Evolutionary conservation across 1,140 invertebrate species (phyloP).

Genomic region (Maniola jurtina): DNA sequence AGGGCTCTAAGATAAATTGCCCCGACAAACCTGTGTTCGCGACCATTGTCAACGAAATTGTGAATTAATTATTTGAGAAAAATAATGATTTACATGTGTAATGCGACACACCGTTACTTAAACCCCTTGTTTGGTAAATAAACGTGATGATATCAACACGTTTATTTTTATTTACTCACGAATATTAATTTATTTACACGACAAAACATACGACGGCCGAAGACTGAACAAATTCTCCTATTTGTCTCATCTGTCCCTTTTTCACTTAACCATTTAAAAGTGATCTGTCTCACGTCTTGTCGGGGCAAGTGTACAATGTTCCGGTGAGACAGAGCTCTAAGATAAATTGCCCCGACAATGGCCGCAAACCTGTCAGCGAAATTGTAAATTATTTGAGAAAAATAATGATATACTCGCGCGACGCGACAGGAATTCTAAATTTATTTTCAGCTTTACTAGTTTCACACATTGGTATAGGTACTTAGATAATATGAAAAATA

Average conservation of each 20-base stretch:
- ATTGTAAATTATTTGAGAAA: neutral
- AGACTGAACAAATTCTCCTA: too few species aligned
- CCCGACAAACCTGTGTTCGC: constrained; percentile 9
- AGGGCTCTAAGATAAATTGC: constrained; percentile 11
- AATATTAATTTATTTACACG: too few species aligned
- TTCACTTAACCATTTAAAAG: neutral
- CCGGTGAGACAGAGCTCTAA: neutral
- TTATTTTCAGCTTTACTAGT: constrained; percentile 1
- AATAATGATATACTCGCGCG: constrained; percentile 2
- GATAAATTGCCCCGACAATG: constrained; percentile 19
- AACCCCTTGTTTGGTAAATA: too few species aligned
- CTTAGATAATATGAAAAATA: too few species aligned
- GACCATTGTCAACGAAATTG: neutral
- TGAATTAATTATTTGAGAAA: neutral
- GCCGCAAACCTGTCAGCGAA: constrained; percentile 1
- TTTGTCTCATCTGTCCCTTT: too few species aligned
- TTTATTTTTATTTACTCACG: too few species aligned
- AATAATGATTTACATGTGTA: constrained; percentile 5
- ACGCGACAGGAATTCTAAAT: constrained; percentile 7
- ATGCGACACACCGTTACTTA: too few species aligned
- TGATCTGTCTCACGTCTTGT: neutral
- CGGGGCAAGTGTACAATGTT: neutral
- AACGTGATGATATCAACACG: too few species aligned
- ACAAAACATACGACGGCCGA: too few species aligned
- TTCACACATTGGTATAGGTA: neutral